Percentiles rank a stretch among this genome's conserved stretches.
These are phyloP conservation scores for Pristionchus japonicus DNA, from an alignment of 2,888 invertebrate species.

Conservation along the genomic window DNA sequence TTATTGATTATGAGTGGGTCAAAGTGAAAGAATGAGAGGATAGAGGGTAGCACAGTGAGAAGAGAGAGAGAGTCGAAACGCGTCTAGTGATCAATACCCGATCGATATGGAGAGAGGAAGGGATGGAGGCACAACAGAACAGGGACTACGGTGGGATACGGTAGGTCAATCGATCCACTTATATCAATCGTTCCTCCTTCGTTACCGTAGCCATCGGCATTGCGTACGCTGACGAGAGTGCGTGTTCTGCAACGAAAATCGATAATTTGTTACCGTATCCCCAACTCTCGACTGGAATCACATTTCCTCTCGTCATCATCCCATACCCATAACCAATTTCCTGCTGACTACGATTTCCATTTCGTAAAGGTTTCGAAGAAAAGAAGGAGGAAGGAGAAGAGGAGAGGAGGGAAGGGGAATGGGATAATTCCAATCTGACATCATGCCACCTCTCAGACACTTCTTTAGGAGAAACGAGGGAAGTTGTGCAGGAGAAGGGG, in stretches of 20 bases:
- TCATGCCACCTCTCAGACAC: not conserved
- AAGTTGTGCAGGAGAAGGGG: not conserved
- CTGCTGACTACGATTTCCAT: not conserved
- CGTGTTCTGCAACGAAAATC: constrained; percentile 46
- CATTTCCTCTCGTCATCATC: not conserved
- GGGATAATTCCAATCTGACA: constrained; percentile 24
- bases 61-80: constrained; percentile 4
- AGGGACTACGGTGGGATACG: not conserved
- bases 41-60: too few species aligned
- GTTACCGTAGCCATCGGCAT: constrained; percentile 50
- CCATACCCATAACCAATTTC: not conserved
- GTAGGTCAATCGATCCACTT: constrained; percentile 1
- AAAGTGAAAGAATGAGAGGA: not conserved
- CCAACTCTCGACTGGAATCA: not conserved
- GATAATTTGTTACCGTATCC: not conserved
- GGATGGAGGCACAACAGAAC: not conserved
- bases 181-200: constrained; percentile 50
- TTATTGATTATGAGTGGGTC: not conserved
- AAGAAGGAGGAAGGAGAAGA: not conserved
- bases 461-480: not conserved
- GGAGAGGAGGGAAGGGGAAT: not conserved
- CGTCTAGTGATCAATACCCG: constrained; percentile 6
- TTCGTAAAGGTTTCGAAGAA: not conserved
- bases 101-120: not conserved
- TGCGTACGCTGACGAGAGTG: constrained; percentile 46